phyloP scores from a whole-genome alignment of 1,140 invertebrate species.

The Drosophila littoralis region DNA sequence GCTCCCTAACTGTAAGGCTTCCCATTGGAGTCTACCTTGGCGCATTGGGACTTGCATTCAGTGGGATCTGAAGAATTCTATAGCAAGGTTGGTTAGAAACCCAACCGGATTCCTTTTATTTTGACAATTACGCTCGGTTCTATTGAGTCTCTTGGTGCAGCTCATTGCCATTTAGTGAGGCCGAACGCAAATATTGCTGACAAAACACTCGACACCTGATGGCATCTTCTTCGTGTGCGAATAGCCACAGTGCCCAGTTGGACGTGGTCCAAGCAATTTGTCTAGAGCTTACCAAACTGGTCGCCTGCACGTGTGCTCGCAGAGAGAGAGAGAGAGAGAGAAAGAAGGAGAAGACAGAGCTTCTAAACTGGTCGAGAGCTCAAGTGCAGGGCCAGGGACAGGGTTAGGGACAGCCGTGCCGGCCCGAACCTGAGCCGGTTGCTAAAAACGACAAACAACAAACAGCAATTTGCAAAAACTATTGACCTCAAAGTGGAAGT shows the following conservation, averaged over 20 bases:
- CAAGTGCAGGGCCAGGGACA: conserved; percentile 32
- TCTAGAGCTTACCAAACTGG: conserved; percentile 69
- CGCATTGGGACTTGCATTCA: too few species aligned
- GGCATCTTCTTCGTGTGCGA: conserved; percentile 36
- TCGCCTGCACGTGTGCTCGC: conserved; percentile 57
- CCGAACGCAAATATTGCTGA: conserved; percentile 78
- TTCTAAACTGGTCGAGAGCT: conserved; percentile 47
- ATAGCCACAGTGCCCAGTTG: conserved; percentile 12
- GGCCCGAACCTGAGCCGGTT: conserved; percentile 41
- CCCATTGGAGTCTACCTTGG: too few species aligned
- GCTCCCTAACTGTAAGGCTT: too few species aligned
- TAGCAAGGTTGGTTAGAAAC: not conserved
- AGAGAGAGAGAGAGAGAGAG: conserved; percentile 13
- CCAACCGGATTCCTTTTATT: conserved; percentile 34
- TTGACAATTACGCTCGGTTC: conserved; percentile 38
- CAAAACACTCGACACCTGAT: conserved; percentile 81
- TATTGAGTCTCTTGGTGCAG: conserved; percentile 9
- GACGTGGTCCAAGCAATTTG: conserved; percentile 64
- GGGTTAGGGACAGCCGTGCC: not conserved
- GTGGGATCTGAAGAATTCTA: too few species aligned
- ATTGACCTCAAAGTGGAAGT: conserved; percentile 72
- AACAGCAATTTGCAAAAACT: conserved; percentile 60
- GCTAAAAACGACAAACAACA: conserved; percentile 49
- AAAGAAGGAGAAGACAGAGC: conserved; percentile 4
- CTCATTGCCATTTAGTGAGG: conserved; percentile 41